Base-by-base conservation (phyloP, 2,113 vertebrate genomes). In the Spermophilus dauricus region DNA sequence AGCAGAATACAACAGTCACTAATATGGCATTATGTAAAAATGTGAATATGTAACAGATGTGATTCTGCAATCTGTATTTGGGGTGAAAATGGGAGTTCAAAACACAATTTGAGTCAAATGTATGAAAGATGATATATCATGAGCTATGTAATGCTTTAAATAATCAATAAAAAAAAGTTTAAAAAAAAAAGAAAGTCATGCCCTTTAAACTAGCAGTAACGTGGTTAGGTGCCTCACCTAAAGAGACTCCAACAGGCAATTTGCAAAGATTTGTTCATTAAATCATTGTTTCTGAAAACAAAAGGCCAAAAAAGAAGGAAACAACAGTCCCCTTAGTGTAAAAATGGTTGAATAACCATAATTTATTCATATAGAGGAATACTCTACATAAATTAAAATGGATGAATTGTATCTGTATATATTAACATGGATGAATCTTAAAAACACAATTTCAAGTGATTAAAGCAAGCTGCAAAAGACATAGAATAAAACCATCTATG, bases 401-500 rank as follows among this genome's bases (percentile, higher is more conserved):
- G 61, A 82, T 86, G 76, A 75, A 94, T 73, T 86, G 86, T 13
- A 80, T 75, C 39, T 91, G 39, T 86, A 82, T 91, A 75, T 61
- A 75, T 75, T 67, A 94, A 95, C 45, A 70, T 72, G 72, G 24
- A 67, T 86, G 48, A 82, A 93, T 91, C 75, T 86, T 67, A 81
- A 45, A 91, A 82, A 91, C 45, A 83, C 56, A 58, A 86, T 69
- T 82, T 76, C 45, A 91, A 82, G 20, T 82, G 76, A 76, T 51
- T 70, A 76, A 69, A 82, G 22, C 18, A 82, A 91, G 37, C 51
- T 81, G 48, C n/a, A 82, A 86, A 96, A 94, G n/a, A 91, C 37
- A 75, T 26, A 58, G 87, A 90, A 86, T 67, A 80, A 86, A 39
- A 80, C 18, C 30, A 91, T 58, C 56, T 65, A 51, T 18, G 11